phyloP scores from a whole-genome alignment of 1,140 invertebrate species.

The Megalopta genalis region DNA sequence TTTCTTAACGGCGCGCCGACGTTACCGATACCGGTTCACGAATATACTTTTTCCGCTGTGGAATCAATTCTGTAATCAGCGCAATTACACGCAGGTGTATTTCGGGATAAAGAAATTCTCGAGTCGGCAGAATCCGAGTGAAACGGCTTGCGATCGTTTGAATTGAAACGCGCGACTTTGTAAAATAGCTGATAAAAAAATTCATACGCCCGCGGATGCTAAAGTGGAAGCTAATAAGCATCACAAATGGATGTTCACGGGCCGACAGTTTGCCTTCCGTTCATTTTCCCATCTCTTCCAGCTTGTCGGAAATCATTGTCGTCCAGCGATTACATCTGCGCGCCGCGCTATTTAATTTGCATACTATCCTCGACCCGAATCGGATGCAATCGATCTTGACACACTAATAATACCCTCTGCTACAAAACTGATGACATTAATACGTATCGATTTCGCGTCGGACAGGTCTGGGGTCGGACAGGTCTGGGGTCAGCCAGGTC shows the following conservation, averaged over 20 bases:
- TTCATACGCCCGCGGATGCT: not conserved
- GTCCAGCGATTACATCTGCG: not conserved
- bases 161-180: too few relatives aligned
- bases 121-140: too few relatives aligned
- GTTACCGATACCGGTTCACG: not conserved
- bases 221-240: not conserved
- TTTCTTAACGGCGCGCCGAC: not conserved
- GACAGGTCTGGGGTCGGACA: not conserved
- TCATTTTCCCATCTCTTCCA: not conserved
- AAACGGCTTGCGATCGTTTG: too few relatives aligned
- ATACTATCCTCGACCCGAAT: conserved; percentile 36
- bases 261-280: not conserved
- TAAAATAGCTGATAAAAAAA: too few relatives aligned
- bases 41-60: not conserved
- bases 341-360: not conserved
- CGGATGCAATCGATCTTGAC: conserved; percentile 22
- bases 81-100: too few relatives aligned
- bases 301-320: not conserved
- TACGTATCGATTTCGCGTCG: conserved; percentile 13
- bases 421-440: conserved; percentile 19
- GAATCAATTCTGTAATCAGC: not conserved
- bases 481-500: not conserved
- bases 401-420: not conserved
- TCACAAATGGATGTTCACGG: not conserved
- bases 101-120: not conserved